Conservation (phyloP, 92 coral and sea anemone genomes). For the Epizoanthus scotinus region DNA sequence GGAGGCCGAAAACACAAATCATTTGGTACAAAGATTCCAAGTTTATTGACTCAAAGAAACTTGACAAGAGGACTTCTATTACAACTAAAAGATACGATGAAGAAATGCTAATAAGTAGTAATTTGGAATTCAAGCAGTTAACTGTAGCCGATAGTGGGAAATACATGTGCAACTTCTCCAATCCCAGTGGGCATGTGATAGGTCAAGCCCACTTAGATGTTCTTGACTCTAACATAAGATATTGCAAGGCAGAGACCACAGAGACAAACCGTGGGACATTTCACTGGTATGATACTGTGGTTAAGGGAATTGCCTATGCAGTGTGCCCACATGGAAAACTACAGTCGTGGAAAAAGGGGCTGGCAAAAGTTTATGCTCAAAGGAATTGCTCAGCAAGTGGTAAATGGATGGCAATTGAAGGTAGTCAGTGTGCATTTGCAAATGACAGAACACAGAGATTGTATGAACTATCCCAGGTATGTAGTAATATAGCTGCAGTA, state of each 20-base stretch:
- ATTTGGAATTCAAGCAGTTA: conserved; percentile 42
- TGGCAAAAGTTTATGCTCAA: conserved; percentile 48
- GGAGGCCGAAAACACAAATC: conserved; percentile 65
- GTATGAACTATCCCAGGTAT: conserved; percentile 68
- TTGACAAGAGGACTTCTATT: conserved; percentile 32
- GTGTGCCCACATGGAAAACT: conserved; percentile 75
- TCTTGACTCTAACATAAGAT: conserved; percentile 49
- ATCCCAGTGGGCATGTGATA: conserved; percentile 45
- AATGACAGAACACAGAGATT: conserved; percentile 65
- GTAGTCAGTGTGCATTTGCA: conserved; percentile 60
- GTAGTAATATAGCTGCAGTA: background rate
- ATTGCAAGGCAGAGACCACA: conserved; percentile 67
- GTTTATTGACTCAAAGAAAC: conserved; percentile 29
- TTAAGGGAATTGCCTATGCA: conserved; percentile 56
- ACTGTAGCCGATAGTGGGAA: conserved; percentile 59
- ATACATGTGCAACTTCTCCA: conserved; percentile 66
- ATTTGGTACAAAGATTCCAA: conserved; percentile 72
- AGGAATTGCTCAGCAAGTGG: conserved; percentile 68
- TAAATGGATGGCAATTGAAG: conserved; percentile 66
- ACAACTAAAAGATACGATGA: conserved; percentile 19
- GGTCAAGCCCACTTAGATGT: conserved; percentile 58
- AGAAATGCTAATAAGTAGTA: conserved; percentile 41
- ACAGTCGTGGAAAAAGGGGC: conserved; percentile 30
- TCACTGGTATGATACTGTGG: conserved; percentile 79
- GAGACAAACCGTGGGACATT: conserved; percentile 69